Percentiles rank a stretch among this genome's conserved stretches.
Evolutionary conservation across 1,140 invertebrate genomes (phyloP).

Genomic region (Aphelenchoides avenae): DNA sequence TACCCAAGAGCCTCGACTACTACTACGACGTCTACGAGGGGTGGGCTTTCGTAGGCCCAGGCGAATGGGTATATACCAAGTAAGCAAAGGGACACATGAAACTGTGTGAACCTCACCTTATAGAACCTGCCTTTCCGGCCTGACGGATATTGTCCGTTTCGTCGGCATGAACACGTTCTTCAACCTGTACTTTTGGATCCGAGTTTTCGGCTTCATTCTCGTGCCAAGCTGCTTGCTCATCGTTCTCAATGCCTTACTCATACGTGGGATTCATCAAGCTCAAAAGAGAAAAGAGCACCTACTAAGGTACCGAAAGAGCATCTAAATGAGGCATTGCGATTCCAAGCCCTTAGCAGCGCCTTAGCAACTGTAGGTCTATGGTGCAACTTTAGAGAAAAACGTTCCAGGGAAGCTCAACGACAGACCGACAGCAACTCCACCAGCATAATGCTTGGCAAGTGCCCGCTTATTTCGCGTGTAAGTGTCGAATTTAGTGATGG

Average conservation of each 20-base stretch:
- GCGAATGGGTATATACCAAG: slow-evolving; percentile 41
- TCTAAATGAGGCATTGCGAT: neutral
- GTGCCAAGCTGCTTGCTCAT: slow-evolving; percentile 81
- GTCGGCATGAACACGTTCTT: slow-evolving; percentile 55
- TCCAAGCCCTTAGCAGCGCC: too few relatives aligned
- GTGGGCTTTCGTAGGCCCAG: slow-evolving; percentile 42
- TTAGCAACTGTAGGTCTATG: neutral
- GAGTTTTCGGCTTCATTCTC: slow-evolving; percentile 82
- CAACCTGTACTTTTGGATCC: slow-evolving; percentile 67
- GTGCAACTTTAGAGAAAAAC: slow-evolving; percentile 62
- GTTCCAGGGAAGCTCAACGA: slow-evolving; percentile 78
- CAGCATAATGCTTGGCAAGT: slow-evolving; percentile 81
- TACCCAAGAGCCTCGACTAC: slow-evolving; percentile 55
- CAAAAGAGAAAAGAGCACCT: slow-evolving; percentile 66
- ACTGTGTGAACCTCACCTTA: slow-evolving; percentile 14
- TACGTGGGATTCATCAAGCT: slow-evolving; percentile 75
- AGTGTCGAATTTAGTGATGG: slow-evolving; percentile 63
- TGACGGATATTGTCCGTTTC: slow-evolving; percentile 36
- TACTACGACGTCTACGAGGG: slow-evolving; percentile 53
- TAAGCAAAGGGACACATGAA: slow-evolving; percentile 15
- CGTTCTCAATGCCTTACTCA: slow-evolving; percentile 79
- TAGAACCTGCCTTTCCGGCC: slow-evolving; percentile 43
- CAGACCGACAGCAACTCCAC: slow-evolving; percentile 73
- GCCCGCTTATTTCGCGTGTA: neutral
- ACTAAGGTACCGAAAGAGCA: slow-evolving; percentile 39